Evolutionary conservation across 2,113 vertebrate species (phyloP).

Genomic region (Phasianus colchicus): DNA sequence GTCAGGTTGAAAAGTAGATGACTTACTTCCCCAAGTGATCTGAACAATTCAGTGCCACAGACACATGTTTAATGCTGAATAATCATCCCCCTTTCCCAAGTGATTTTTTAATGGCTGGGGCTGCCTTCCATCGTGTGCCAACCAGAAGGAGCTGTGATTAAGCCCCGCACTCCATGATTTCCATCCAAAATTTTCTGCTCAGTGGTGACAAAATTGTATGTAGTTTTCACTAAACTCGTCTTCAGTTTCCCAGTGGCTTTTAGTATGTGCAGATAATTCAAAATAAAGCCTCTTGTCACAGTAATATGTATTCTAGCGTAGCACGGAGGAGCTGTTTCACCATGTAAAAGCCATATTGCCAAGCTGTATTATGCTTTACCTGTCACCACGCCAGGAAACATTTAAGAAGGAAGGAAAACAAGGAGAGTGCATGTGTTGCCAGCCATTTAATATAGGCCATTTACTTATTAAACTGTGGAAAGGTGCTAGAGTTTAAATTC

Average conservation of each 20-base stretch:
- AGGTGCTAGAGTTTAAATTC: constrained; percentile 63
- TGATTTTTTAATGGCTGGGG: constrained; percentile 45
- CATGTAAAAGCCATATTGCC: constrained; percentile 69
- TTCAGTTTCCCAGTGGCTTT: constrained; percentile 66
- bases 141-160: constrained; percentile 55
- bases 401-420: constrained; percentile 48
- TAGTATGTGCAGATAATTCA: constrained; percentile 62
- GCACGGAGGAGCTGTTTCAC: constrained; percentile 49
- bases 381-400: constrained; percentile 67
- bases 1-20: constrained; percentile 44
- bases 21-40: constrained; percentile 26
- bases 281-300: constrained; percentile 64
- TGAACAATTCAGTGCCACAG: constrained; percentile 47
- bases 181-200: constrained; percentile 57
- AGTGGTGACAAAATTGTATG: constrained; percentile 13
- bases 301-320: constrained; percentile 64
- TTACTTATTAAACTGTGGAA: constrained; percentile 69
- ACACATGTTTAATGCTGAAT: constrained; percentile 41
- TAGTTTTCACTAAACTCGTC: constrained; percentile 58
- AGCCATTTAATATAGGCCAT: constrained; percentile 66
- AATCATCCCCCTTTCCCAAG: constrained; percentile 44
- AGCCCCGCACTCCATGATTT: constrained; percentile 24
- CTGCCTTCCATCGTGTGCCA: neutral
- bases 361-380: constrained; percentile 71
- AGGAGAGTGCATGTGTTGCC: constrained; percentile 44